These are phyloP conservation scores for Echeneis naucrates DNA, from an alignment of 2,797 vertebrate species.

Conservation along the genomic window DNA sequence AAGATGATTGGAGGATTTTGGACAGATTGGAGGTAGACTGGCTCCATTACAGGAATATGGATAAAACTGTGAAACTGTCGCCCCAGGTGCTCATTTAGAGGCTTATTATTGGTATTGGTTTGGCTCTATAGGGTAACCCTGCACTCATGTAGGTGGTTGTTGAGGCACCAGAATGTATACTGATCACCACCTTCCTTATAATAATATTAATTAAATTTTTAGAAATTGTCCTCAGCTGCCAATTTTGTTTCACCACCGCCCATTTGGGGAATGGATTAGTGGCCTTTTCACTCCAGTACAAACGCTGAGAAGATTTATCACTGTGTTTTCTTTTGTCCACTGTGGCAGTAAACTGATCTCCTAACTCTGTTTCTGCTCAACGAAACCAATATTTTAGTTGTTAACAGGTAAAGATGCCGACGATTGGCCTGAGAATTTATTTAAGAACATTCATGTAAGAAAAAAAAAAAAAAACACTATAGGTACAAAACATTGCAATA, in stretches of 20 bases:
- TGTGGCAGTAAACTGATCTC: neutral
- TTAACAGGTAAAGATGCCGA: neutral
- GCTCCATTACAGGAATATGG: conserved; percentile 36
- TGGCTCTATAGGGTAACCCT: conserved; percentile 13
- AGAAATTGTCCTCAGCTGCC: conserved; percentile 44
- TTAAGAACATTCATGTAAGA: too few species aligned
- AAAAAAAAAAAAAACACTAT: too few species aligned
- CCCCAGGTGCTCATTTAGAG: neutral
- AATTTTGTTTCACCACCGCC: conserved; percentile 19
- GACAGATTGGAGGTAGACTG: neutral
- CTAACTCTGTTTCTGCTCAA: neutral
- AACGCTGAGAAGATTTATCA: conserved; percentile 2
- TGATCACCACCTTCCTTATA: conserved; percentile 13
- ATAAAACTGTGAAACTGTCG: conserved; percentile 3
- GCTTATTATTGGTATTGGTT: neutral
- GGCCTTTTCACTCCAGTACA: neutral
- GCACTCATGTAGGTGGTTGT: conserved; percentile 12
- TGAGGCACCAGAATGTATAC: conserved; percentile 8
- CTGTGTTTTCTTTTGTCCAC: neutral
- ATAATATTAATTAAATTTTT: conserved; percentile 37
- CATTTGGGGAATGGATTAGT: conserved; percentile 9
- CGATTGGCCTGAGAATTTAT: too few species aligned
- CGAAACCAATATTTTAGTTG: neutral
- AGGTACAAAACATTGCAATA: neutral
- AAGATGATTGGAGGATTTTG: conserved; percentile 14